phyloP scores from a whole-genome alignment of 2,888 invertebrate genomes.

The Pachymerium ferrugineum region DNA sequence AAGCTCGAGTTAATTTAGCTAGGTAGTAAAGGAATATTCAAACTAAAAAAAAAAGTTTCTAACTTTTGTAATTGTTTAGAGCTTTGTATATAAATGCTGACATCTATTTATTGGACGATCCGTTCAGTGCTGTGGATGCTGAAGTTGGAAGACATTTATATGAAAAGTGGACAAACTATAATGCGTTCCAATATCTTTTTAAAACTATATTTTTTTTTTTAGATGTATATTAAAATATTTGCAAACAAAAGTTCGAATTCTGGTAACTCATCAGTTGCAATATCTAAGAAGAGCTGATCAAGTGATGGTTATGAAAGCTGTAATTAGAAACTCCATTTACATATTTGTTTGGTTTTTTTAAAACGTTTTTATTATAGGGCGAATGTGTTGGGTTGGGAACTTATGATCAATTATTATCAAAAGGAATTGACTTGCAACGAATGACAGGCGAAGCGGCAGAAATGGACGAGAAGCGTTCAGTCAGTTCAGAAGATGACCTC shows the following conservation, averaged over 20 bases:
- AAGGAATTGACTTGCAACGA: neutral
- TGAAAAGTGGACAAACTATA: slow-evolving; percentile 44
- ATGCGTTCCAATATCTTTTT: neutral
- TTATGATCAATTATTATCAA: slow-evolving; percentile 30
- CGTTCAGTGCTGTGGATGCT: slow-evolving; percentile 52
- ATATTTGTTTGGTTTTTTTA: neutral
- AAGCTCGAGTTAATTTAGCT: slow-evolving; percentile 70
- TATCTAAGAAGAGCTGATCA: slow-evolving; percentile 48
- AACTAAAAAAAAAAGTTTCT: neutral
- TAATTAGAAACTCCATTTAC: no score
- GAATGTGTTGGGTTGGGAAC: slow-evolving; percentile 32
- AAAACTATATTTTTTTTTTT: neutral
- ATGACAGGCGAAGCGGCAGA: neutral
- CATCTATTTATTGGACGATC: slow-evolving; percentile 53
- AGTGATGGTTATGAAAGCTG: slow-evolving; percentile 49
- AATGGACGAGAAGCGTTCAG: neutral
- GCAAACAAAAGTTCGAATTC: slow-evolving; percentile 47
- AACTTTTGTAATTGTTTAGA: slow-evolving; percentile 7
- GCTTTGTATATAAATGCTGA: slow-evolving; percentile 50
- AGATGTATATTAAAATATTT: slow-evolving; percentile 46
- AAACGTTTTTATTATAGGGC: slow-evolving; percentile 28
- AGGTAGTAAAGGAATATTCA: slow-evolving; percentile 17
- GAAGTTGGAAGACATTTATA: slow-evolving; percentile 50
- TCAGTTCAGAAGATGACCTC: no score
- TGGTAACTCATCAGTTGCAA: slow-evolving; percentile 54